Conservation (phyloP, 2,113 vertebrate genomes). For the Pelmatolapia mariae region DNA sequence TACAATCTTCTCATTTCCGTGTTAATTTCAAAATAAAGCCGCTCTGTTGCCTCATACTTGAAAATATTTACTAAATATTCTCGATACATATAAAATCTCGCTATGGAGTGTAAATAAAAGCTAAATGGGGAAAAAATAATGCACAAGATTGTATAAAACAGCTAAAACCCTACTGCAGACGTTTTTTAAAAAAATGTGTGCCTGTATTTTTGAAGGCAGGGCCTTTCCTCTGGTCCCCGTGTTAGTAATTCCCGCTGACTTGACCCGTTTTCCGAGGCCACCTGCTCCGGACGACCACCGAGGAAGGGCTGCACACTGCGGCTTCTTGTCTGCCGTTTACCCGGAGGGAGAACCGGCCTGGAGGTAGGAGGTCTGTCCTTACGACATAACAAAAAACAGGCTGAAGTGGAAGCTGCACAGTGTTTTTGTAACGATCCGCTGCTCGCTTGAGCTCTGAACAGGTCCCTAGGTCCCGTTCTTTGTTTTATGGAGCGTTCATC, state of each 20-base stretch:
- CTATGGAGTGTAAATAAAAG: not conserved
- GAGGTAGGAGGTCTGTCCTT: not conserved
- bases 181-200: not conserved
- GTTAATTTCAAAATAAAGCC: not conserved
- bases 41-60: rapidly evolving
- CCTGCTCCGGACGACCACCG: not conserved
- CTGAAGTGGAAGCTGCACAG: not conserved
- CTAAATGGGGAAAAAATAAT: rapidly evolving
- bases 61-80: not conserved
- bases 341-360: not conserved
- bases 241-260: not conserved
- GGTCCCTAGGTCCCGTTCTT: not conserved
- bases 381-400: no score
- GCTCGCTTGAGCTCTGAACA: not conserved
- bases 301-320: not conserved
- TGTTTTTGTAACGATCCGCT: not conserved
- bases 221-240: rapidly evolving
- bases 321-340: not conserved
- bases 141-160: not conserved
- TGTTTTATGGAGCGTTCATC: not conserved
- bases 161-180: not conserved
- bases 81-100: not conserved
- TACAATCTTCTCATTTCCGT: not conserved
- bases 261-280: not conserved
- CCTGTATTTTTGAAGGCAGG: not conserved